Evolutionary conservation across 2,797 vertebrate genomes (phyloP).

Genomic region (Mergus octosetaceus): DNA sequence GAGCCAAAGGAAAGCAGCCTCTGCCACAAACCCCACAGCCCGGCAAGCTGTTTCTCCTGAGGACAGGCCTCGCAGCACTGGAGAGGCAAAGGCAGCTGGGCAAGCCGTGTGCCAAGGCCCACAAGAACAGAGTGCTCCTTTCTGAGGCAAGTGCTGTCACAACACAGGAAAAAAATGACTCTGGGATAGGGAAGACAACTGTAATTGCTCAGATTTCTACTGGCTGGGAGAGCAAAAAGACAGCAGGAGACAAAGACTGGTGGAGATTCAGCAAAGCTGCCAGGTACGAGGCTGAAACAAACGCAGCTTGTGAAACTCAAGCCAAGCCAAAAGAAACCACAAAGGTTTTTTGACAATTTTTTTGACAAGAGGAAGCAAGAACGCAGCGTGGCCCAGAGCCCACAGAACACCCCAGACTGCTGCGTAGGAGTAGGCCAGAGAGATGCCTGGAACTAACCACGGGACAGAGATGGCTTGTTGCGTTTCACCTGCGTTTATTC

Average conservation of each 20-base stretch:
- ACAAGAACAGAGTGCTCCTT: background rate
- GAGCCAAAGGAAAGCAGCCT: background rate
- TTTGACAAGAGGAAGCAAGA: background rate
- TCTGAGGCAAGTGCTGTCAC: background rate
- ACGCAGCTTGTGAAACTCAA: background rate
- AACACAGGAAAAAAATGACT: background rate
- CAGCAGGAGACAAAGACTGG: background rate
- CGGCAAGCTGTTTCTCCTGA: background rate
- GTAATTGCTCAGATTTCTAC: background rate
- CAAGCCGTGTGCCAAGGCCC: background rate
- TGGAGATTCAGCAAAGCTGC: background rate
- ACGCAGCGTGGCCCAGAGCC: background rate
- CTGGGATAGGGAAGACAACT: background rate
- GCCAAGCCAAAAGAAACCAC: background rate
- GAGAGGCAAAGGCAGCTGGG: background rate
- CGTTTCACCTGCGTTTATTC: background rate
- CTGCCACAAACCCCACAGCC: background rate
- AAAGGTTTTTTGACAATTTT: background rate
- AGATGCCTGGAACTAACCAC: background rate
- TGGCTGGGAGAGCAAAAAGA: background rate
- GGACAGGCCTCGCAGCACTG: rapidly evolving
- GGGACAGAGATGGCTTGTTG: background rate
- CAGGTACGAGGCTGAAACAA: background rate
- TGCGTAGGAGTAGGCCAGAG: background rate
- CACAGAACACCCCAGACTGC: background rate